phyloP scores from a whole-genome alignment of 2,888 invertebrate species.

The Didymodactylos carnosus region DNA sequence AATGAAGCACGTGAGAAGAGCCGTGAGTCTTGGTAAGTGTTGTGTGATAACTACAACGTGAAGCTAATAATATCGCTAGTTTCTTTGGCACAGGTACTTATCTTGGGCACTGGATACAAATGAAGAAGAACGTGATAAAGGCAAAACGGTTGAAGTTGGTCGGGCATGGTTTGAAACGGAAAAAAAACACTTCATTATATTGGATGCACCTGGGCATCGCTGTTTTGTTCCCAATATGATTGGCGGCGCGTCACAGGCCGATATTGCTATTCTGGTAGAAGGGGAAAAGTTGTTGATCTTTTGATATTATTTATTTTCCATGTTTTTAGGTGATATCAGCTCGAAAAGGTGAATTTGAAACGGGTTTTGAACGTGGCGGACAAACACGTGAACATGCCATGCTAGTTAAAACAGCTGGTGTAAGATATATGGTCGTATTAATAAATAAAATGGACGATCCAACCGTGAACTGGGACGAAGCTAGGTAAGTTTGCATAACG shows the following conservation, averaged over 20 bases:
- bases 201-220: conserved; percentile 97
- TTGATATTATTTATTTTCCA: not conserved
- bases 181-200: conserved; percentile 90
- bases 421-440: conserved; percentile 73
- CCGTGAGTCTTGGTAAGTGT: conserved; percentile 96
- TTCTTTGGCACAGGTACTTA: no score
- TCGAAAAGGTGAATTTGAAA: conserved; percentile 97
- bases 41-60: no score
- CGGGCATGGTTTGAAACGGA: conserved; percentile 96
- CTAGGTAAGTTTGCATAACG: no score
- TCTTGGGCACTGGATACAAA: conserved; percentile 96
- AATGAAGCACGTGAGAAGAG: conserved; percentile 95
- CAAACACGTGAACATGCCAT: conserved; percentile 98
- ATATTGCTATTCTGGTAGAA: conserved; percentile 71
- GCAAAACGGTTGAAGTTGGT: conserved; percentile 96
- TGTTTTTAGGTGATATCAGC: conserved; percentile 60
- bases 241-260: conserved; percentile 82
- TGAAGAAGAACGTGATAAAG: conserved; percentile 52
- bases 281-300: not conserved
- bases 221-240: conserved; percentile 99
- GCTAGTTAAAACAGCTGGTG: conserved; percentile 96
- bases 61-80: no score
- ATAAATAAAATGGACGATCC: conserved; percentile 99
- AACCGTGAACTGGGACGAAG: conserved; percentile 79
- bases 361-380: conserved; percentile 97